Conservation (phyloP, 2,113 vertebrate species). For the Gavia stellata region DNA sequence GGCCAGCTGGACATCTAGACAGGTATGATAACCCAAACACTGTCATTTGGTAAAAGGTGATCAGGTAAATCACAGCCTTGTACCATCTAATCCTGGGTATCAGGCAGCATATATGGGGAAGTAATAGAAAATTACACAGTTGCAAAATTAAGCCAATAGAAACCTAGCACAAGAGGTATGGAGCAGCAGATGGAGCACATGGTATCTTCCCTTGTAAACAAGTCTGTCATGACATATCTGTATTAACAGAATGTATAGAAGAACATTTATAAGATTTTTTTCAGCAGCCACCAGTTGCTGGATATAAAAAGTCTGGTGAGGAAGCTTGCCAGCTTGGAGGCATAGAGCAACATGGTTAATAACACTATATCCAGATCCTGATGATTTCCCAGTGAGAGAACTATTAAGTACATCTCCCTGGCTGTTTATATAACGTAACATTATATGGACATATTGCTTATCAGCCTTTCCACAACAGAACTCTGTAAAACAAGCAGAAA, state of each 20-base stretch:
- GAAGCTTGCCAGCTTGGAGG: not conserved
- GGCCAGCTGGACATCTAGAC: not conserved
- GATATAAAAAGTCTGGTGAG: not conserved
- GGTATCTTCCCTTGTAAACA: not conserved
- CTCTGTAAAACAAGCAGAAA: not conserved
- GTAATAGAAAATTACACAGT: not conserved
- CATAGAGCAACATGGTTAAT: not conserved
- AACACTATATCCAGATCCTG: not conserved
- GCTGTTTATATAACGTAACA: not conserved
- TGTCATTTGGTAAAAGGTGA: not conserved
- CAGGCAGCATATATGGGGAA: not conserved
- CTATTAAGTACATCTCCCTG: not conserved
- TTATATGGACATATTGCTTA: not conserved
- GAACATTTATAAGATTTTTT: not conserved
- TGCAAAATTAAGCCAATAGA: not conserved
- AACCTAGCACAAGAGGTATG: not conserved
- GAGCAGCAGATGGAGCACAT: not conserved
- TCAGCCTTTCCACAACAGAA: not conserved
- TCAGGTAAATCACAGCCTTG: not conserved
- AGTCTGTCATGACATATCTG: not conserved
- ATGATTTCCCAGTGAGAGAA: not conserved
- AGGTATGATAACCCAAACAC: not conserved
- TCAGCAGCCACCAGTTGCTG: not conserved
- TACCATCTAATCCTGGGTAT: not conserved
- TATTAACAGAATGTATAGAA: not conserved